Base-by-base conservation (phyloP, 2,113 vertebrate species). In the Mastomys coucha region DNA sequence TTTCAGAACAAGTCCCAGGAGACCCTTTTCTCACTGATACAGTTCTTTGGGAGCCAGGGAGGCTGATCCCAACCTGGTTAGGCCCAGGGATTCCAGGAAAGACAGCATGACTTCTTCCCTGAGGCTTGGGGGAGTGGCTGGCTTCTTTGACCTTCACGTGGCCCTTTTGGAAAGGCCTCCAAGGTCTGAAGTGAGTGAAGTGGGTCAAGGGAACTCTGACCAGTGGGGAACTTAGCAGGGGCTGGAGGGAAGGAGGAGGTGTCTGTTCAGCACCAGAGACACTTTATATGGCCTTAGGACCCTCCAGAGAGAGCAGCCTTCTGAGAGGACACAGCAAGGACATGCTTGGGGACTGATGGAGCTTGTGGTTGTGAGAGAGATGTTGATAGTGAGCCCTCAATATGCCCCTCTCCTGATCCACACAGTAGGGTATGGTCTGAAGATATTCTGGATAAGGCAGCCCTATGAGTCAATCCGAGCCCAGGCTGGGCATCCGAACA, bases 341-440 rank as follows among this genome's bases (percentile, higher is more conserved):
- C 3, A 7, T 24, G 14, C 17, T 39, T 13, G 56, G 49, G 22
- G 82, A 39, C 31, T 49, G 67, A 45, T 10, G 19, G 1, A 3
- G 70, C 56, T 70, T 65, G 51, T 73, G 84, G 36, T 81, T 16
- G 12, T 8, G n/a, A n/a, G 45, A 45, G 31, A 56, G 22, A 56
- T n/a, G 22, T 31, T 22, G 39, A 36, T 26, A 60, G 31, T 75
- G 13, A 28, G 11, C 65, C n/a, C 51, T 26, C 14, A 19, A 19
- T 1, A 10, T 31, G 60, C 4, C 10, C 72, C 5, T 42, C 10
- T 60, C 33, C 10, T 2, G 45, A 80, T 51, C 24, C 28, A 19
- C 1, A 3, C n/a, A 39, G 2, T 2, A 28, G 65, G 31, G 14
- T 26, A 7, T 16, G 31, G 5, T 42, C 51, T 7, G 36, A 8